Percentiles rank a stretch among this genome's conserved stretches.
These are phyloP conservation scores for Trichosurus vulpecula DNA, from an alignment of 2,797 vertebrate species.

Conservation along the genomic window DNA sequence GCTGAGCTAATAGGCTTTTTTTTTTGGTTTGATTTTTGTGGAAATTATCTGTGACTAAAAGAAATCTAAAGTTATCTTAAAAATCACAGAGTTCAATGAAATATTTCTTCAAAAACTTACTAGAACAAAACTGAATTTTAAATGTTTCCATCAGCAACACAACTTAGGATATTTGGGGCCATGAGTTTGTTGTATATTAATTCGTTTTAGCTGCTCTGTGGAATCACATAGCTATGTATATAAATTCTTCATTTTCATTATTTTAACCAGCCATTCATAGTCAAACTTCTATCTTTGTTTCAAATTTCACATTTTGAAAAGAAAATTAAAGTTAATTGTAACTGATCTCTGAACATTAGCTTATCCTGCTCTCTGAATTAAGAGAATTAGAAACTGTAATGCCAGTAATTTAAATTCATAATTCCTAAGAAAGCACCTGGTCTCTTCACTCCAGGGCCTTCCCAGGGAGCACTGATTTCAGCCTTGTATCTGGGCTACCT, in stretches of 20 bases:
- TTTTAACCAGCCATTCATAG: no score
- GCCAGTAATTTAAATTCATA: background rate
- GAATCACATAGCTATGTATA: no score
- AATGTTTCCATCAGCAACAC: constrained; percentile 59
- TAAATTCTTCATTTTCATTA: no score
- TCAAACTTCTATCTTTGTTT: constrained; percentile 44
- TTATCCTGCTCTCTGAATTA: constrained; percentile 14
- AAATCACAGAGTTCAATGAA: constrained; percentile 14
- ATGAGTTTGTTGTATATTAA: constrained; percentile 1
- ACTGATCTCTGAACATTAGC: constrained; percentile 32
- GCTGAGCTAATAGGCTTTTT: no score
- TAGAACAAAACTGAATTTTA: constrained; percentile 42
- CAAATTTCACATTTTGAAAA: constrained; percentile 59
- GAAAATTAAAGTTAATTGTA: constrained; percentile 10
- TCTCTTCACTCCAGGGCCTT: no score
- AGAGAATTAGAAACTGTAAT: background rate
- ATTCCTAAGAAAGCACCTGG: background rate
- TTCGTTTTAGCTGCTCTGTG: no score
- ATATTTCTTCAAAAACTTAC: constrained; percentile 43
- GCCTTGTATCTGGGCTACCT: no score
- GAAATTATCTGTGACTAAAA: constrained; percentile 32
- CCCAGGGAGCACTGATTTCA: no score
- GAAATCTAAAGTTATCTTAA: constrained; percentile 50
- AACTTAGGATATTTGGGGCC: constrained; percentile 40
- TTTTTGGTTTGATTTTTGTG: background rate